Percentiles rank a stretch among this genome's conserved stretches.
These are phyloP conservation scores for Proctacanthus coquilletti DNA, from an alignment of 1,140 invertebrate genomes.

Conservation along the genomic window DNA sequence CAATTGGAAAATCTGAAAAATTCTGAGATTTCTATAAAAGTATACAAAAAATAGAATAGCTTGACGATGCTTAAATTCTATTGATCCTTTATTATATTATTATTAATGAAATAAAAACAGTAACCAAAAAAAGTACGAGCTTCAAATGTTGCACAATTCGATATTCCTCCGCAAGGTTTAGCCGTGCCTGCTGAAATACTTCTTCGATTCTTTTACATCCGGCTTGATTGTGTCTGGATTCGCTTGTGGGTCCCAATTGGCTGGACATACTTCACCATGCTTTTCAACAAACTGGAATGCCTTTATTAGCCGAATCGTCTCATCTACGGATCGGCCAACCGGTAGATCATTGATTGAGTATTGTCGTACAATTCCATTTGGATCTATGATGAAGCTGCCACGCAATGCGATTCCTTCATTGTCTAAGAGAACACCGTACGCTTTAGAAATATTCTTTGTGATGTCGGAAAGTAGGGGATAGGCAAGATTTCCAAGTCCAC, in stretches of 20 bases:
- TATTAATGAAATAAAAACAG: no score
- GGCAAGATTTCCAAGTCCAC: conserved; percentile 76
- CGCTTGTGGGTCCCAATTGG: conserved; percentile 64
- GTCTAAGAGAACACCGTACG: conserved; percentile 80
- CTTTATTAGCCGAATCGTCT: conserved; percentile 74
- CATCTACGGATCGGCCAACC: conserved; percentile 84
- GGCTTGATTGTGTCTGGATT: conserved; percentile 69
- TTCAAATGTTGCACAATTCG: no score
- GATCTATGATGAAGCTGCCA: conserved; percentile 50
- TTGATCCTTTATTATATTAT: no score
- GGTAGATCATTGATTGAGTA: conserved; percentile 80
- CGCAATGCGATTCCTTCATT: conserved; percentile 72
- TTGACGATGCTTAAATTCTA: no score
- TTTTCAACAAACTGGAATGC: conserved; percentile 89
- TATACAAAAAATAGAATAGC: no score
- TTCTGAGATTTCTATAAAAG: no score
- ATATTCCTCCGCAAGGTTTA: conserved; percentile 16
- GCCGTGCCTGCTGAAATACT: conserved; percentile 53
- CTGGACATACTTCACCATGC: conserved; percentile 85
- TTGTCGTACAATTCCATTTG: conserved; percentile 53
- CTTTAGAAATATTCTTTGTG: conserved; percentile 69
- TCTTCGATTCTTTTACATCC: conserved; percentile 58
- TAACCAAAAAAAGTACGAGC: no score
- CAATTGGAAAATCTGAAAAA: no score
- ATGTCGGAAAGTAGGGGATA: conserved; percentile 91